These are phyloP conservation scores for Eueides isabella DNA, from an alignment of 1,140 invertebrate genomes.

Conservation along the genomic window DNA sequence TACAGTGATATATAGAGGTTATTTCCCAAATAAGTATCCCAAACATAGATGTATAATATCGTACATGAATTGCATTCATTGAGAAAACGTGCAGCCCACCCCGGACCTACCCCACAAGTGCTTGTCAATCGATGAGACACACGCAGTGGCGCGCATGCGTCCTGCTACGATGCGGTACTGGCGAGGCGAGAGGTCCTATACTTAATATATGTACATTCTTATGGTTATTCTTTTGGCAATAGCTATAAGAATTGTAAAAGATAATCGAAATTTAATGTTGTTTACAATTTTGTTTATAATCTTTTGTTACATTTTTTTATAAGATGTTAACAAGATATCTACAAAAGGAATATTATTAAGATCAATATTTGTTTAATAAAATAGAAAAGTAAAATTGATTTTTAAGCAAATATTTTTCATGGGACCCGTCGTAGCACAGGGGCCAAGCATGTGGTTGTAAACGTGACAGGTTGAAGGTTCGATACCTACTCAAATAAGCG, in stretches of 20 bases:
- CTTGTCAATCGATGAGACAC: conserved; percentile 64
- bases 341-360: too few species aligned
- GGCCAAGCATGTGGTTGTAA: too few species aligned
- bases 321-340: too few species aligned
- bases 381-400: too few species aligned
- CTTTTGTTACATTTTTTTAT: neutral
- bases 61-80: conserved; percentile 43
- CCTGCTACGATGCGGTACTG: conserved; percentile 43
- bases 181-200: conserved; percentile 39
- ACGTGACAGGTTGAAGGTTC: too few species aligned
- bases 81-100: conserved; percentile 51
- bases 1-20: neutral
- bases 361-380: too few species aligned
- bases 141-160: conserved; percentile 67
- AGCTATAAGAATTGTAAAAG: neutral
- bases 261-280: neutral
- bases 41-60: conserved; percentile 20
- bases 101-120: conserved; percentile 75
- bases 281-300: neutral
- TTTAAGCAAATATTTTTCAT: too few species aligned
- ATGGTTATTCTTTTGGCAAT: conserved; percentile 15
- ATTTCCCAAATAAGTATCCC: neutral
- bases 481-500: too few species aligned
- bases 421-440: too few species aligned
- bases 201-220: neutral